phyloP scores from a whole-genome alignment of 2,797 vertebrate species.

The Borostomias antarcticus region DNA sequence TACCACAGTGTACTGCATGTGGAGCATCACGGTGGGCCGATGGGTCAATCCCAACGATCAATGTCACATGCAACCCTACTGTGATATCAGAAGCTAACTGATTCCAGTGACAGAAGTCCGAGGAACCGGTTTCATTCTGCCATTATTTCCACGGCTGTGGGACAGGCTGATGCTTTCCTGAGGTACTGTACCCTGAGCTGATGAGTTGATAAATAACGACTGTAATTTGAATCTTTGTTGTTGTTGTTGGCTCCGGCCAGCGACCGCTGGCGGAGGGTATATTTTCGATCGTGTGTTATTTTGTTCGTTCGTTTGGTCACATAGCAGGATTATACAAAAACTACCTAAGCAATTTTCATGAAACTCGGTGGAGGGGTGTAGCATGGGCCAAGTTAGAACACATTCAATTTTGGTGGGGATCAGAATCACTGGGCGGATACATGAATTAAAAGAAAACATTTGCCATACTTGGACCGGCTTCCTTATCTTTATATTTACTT shows the following conservation, averaged over 20 bases:
- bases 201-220: neutral
- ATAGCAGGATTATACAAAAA: too few relatives aligned
- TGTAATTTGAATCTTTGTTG: slow-evolving; percentile 12
- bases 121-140: neutral
- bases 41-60: neutral
- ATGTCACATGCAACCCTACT: neutral
- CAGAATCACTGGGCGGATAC: too few relatives aligned
- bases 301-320: neutral
- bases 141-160: slow-evolving; percentile 28
- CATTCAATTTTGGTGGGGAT: too few relatives aligned
- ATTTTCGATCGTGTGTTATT: neutral
- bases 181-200: neutral
- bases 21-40: neutral
- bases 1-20: slow-evolving; percentile 40
- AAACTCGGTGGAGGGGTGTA: too few relatives aligned
- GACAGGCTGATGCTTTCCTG: neutral
- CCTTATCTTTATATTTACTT: too few relatives aligned
- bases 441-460: too few relatives aligned
- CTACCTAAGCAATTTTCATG: too few relatives aligned
- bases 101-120: neutral
- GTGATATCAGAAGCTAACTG: too few relatives aligned
- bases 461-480: too few relatives aligned
- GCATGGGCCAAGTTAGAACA: too few relatives aligned
- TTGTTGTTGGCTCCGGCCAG: too few relatives aligned
- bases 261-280: too few relatives aligned